Evolutionary conservation across 2,888 invertebrate genomes (phyloP), one percentile per base, ranked within the genome.

Genomic region (Morinoia aosen): DNA sequence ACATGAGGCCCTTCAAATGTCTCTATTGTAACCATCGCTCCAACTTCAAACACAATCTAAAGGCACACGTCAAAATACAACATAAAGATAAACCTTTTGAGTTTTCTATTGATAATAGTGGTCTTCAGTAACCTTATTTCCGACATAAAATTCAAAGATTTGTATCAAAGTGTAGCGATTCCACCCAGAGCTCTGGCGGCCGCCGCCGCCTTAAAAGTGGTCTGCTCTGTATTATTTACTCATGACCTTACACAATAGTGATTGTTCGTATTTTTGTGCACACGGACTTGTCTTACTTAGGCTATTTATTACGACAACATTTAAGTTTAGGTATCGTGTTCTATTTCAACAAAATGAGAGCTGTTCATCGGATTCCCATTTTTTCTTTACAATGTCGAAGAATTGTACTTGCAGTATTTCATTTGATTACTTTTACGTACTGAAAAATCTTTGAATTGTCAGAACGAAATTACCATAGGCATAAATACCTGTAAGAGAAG

Each of bases 41-140:
- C 95, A 96, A 96, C 96, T 96, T 96, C 96, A 96, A 96, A 95
- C 96, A 96, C 95, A 96, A 96, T 88, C 96, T 96, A 40, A 96
- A 96, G 95, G 95, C 96, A 12, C 96, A 96, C 91, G 95, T 96
- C 91, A 95, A 95, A 88, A 95, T 95, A 88, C 95, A 96, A 64
- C 96, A 96, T 76, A 96, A 95, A 39, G 96, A 96, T 61, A 95
- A 96, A 95, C 96, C 96, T 61, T 96, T 96, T 93, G 61, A 95
- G 58, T 96, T 96, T 91, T 95, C 96, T 10, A 94, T 96, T 40
- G 95, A 96, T 25, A 94, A 58, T 88, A 95, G 57, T 33, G 57
- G 57, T 57, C 16, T 93, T 93, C 93, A 93, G 25, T 93, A 58
- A 90, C 10, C 33, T 33, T 10, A 76, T 76, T 76, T 76, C 76